These are phyloP conservation scores for Eupleurogrammus muticus DNA, from an alignment of 2,797 vertebrate species.

Conservation along the genomic window DNA sequence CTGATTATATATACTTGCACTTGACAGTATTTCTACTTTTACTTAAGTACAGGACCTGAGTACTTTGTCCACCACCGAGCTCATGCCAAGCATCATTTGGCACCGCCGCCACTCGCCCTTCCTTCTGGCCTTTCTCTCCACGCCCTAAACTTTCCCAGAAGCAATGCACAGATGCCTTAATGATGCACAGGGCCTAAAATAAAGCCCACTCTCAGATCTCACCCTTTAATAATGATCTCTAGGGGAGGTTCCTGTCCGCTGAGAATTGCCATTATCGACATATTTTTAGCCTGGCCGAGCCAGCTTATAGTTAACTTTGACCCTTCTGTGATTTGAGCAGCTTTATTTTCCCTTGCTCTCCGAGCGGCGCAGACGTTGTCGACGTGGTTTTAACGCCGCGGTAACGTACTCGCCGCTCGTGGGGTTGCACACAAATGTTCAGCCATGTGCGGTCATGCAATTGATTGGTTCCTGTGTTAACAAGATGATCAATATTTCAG, in stretches of 20 bases:
- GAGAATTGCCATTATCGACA: conserved; percentile 43
- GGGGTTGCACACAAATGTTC: conserved; percentile 35
- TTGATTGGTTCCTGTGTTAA: conserved; percentile 73
- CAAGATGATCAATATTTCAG: conserved; percentile 73
- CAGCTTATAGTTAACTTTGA: not conserved
- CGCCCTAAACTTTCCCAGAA: conserved; percentile 32
- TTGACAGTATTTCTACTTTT: no score
- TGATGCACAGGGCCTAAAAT: conserved; percentile 61
- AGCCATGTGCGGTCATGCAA: conserved; percentile 59
- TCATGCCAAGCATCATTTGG: conserved; percentile 49
- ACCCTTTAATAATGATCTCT: conserved; percentile 64
- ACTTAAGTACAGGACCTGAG: no score
- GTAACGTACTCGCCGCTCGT: conserved; percentile 35
- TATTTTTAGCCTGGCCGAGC: conserved; percentile 33
- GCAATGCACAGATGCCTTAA: conserved; percentile 19
- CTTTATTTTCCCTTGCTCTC: no score
- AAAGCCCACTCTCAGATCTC: conserved; percentile 53
- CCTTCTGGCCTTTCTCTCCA: conserved; percentile 34
- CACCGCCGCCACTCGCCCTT: conserved; percentile 31
- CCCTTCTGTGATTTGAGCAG: not conserved
- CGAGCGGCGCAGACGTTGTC: no score
- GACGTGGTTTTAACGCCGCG: conserved; percentile 12
- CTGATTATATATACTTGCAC: no score
- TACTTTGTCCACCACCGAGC: not conserved
- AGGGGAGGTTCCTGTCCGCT: conserved; percentile 51